Evolutionary conservation across 2,797 vertebrate genomes (phyloP).

Genomic region (Periparus ater): DNA sequence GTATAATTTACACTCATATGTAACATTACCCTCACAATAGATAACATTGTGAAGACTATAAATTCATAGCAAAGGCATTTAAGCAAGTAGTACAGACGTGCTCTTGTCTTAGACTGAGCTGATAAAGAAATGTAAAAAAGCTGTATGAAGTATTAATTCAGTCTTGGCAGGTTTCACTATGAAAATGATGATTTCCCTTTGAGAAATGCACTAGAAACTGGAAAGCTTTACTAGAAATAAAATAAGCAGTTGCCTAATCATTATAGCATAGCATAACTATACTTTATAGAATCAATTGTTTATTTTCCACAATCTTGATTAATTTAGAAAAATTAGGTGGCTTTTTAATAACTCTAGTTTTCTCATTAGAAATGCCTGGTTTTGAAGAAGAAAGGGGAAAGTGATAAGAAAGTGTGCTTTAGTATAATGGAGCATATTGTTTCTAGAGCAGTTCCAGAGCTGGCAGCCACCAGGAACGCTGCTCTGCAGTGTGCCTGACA

Average conservation of each 20-base stretch:
- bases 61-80: not conserved
- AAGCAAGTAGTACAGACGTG: not conserved
- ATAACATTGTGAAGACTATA: not conserved
- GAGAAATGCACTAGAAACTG: not conserved
- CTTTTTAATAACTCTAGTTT: not conserved
- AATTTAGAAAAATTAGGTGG: not conserved
- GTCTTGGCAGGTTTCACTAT: not conserved
- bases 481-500: fast-evolving
- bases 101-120: not conserved
- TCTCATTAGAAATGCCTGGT: not conserved
- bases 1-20: not conserved
- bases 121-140: not conserved
- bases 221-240: not conserved
- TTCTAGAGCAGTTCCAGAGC: not conserved
- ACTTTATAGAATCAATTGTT: not conserved
- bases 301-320: not conserved
- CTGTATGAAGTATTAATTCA: not conserved
- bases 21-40: not conserved
- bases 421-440: not conserved
- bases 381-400: not conserved
- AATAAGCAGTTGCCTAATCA: not conserved
- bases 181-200: not conserved
- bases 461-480: fast-evolving
- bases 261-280: not conserved
- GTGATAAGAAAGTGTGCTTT: not conserved